Base-by-base conservation (phyloP, 2,797 vertebrate species). In the Ptychadena robeensis region DNA sequence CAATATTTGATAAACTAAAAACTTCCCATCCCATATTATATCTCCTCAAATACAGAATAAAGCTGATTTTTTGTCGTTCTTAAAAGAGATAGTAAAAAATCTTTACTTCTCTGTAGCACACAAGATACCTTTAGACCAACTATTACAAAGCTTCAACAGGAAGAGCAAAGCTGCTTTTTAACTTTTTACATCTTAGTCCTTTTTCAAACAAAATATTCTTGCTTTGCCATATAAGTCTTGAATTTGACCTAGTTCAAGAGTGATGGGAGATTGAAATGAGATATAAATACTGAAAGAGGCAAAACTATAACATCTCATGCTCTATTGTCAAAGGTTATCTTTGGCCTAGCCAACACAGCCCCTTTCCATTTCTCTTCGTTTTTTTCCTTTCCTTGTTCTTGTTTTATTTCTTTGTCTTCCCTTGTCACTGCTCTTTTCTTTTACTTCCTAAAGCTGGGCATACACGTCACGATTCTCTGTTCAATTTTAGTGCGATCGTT, bases 11-110 rank as follows among this genome's bases (percentile, higher is more conserved):
- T 5, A 18, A 18, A 53, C 8, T 22, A 53, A 22, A 53, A 53
- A 53, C 44, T 53, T 53, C 22, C 44, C 18, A 53, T 2, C 18
- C 22, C 18, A 53, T 22, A 53, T 4, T 53, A 22, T 22, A 22
- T 22, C 44, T 53, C 15, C 18, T 18, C 44, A 53, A 53, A 18
- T 53, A 53, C 18, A 53, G 44, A 53, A 53, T 53, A 53, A 53
- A 53, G 44, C 18, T 22, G 44, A 53, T 22, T 53, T 53, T 53
- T 61, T 61, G 59, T 28, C 34, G 63, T n/a, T 75, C 32, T 63
- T 75, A 27, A 75, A 72, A 48, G 34, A 75, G 35, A 28, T 31
- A 75, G 37, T 61, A 61, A 61, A 61, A 27, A 25, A 61, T 61
- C 15, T 3, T n/a, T 32, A 31, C 28, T 67, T 22, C 15, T 67